Percentiles rank a stretch among this genome's conserved stretches.
These are phyloP conservation scores for Chascanopsetta lugubris DNA, from an alignment of 2,113 vertebrate genomes.

Conservation along the genomic window DNA sequence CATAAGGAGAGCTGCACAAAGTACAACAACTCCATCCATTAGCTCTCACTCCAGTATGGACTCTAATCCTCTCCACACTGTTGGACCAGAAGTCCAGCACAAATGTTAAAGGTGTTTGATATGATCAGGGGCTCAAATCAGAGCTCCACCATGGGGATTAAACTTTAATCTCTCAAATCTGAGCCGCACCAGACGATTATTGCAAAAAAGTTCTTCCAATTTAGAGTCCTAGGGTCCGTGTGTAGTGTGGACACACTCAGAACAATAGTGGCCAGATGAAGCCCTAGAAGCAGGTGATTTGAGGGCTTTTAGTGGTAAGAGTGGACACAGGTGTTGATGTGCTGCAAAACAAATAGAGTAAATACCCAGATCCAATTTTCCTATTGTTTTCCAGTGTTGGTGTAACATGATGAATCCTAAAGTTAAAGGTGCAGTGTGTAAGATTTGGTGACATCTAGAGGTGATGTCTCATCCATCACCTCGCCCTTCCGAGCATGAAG, in stretches of 20 bases:
- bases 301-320: too few relatives aligned
- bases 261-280: too few relatives aligned
- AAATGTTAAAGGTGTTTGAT: conserved; percentile 6
- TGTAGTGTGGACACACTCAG: neutral
- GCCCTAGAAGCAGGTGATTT: too few relatives aligned
- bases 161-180: conserved; percentile 4
- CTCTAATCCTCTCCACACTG: neutral
- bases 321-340: too few relatives aligned
- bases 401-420: too few relatives aligned
- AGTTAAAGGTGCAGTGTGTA: too few relatives aligned
- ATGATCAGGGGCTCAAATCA: neutral
- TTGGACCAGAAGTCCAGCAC: neutral
- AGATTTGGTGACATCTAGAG: too few relatives aligned
- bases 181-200: neutral
- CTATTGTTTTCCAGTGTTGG: too few relatives aligned
- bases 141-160: neutral
- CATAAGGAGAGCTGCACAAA: neutral
- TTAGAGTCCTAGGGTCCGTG: neutral
- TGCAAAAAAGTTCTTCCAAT: neutral
- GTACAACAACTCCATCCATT: neutral
- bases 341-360: too few relatives aligned
- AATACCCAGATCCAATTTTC: too few relatives aligned
- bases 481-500: too few relatives aligned
- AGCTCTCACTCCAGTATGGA: neutral
- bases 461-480: too few relatives aligned